Conservation (phyloP, 2,797 vertebrate genomes). For the Natrix natrix region DNA sequence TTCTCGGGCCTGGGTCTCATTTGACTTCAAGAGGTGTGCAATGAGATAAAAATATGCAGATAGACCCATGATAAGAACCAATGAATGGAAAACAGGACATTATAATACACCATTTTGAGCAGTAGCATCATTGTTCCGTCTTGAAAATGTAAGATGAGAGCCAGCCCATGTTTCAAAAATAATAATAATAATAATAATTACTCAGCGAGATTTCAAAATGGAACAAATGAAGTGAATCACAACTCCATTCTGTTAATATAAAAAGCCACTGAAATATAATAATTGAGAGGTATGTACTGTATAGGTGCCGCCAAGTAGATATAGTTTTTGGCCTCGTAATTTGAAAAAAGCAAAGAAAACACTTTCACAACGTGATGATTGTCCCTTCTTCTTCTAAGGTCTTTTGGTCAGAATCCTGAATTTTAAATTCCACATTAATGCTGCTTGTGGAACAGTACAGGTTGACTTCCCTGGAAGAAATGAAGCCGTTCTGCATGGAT, state of each 20-base stretch:
- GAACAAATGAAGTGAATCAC: not conserved
- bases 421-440: slow-evolving; percentile 65
- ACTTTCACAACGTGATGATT: slow-evolving; percentile 88
- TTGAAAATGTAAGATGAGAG: not conserved
- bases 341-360: not conserved
- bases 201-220: slow-evolving; percentile 2
- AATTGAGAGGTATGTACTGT: slow-evolving; percentile 58
- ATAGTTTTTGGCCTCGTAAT: slow-evolving; percentile 47
- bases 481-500: slow-evolving; percentile 80
- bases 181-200: too few relatives aligned
- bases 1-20: not conserved
- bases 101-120: not conserved
- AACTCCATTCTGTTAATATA: not conserved
- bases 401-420: slow-evolving; percentile 62
- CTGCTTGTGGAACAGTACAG: slow-evolving; percentile 63
- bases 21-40: not conserved
- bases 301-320: slow-evolving; percentile 41
- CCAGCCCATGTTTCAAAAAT: not conserved
- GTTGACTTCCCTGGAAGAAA: slow-evolving; percentile 71
- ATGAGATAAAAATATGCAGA: not conserved
- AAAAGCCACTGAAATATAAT: slow-evolving; percentile 7
- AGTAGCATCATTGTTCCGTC: not conserved
- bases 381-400: slow-evolving; percentile 94
- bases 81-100: not conserved
- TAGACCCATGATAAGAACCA: not conserved